A percentile compares a stretch with the other conserved stretches of the same genome.
These are phyloP conservation scores for Agraylea sexmaculata DNA, from an alignment of 1,140 invertebrate genomes.

Conservation along the genomic window DNA sequence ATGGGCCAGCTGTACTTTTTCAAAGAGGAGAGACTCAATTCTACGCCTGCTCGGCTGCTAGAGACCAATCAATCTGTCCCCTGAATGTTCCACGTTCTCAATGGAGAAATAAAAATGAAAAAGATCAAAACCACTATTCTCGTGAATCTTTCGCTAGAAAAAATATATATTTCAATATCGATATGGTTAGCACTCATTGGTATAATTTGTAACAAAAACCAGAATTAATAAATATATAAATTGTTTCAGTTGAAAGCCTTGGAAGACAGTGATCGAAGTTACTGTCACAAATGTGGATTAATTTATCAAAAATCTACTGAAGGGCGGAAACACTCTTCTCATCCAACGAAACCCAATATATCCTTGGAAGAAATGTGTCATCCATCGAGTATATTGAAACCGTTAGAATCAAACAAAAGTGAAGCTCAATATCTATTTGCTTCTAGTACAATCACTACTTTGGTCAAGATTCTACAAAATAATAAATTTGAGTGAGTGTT, in stretches of 20 bases:
- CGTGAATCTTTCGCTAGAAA: conserved; percentile 38
- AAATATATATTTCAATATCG: conserved; percentile 39
- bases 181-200: conserved; percentile 26
- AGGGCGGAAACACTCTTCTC: conserved; percentile 34
- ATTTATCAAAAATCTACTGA: conserved; percentile 39
- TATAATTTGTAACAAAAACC: conserved; percentile 14
- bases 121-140: conserved; percentile 37
- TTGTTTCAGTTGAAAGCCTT: conserved; percentile 31
- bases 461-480: conserved; percentile 29
- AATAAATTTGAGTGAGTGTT: no score
- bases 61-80: conserved; percentile 55
- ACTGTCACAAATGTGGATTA: conserved; percentile 51
- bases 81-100: conserved; percentile 55
- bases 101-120: conserved; percentile 41
- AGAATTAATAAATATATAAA: conserved; percentile 18
- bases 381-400: conserved; percentile 48
- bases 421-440: conserved; percentile 70
- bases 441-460: conserved; percentile 30
- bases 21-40: no score
- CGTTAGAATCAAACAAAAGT: conserved; percentile 51
- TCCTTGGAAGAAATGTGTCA: conserved; percentile 37
- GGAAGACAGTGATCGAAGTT: conserved; percentile 35
- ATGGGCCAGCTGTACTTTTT: no score
- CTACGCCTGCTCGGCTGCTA: conserved; percentile 72
- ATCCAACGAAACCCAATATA: conserved; percentile 35